These are phyloP conservation scores for Trypoxylon attenuatum DNA, from an alignment of 2,888 invertebrate species.

Conservation along the genomic window DNA sequence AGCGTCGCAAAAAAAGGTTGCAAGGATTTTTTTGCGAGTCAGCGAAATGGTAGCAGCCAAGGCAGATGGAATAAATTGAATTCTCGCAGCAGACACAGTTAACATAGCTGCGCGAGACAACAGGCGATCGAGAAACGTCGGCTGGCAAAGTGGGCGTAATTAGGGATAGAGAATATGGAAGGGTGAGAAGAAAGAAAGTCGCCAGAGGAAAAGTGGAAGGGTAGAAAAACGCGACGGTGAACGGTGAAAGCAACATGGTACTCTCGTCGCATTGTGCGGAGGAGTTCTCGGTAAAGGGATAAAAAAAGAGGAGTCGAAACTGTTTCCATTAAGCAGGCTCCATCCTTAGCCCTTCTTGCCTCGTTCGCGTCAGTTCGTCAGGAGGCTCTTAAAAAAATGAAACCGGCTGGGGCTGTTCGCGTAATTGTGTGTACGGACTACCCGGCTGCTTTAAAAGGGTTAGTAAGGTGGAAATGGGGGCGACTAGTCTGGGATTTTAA, in stretches of 20 bases:
- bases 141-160: too few relatives aligned
- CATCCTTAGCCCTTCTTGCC: constrained; percentile 3
- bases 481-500: constrained; percentile 19
- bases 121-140: too few relatives aligned
- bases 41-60: too few relatives aligned
- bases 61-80: too few relatives aligned
- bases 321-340: constrained; percentile 42
- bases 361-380: not conserved
- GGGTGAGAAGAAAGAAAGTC: too few relatives aligned
- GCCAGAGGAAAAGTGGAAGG: too few relatives aligned
- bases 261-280: too few relatives aligned
- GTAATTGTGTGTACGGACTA: constrained; percentile 17
- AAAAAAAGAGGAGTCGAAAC: constrained; percentile 11
- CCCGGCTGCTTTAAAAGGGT: constrained; percentile 31
- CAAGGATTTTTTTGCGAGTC: not conserved
- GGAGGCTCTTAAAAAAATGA: constrained; percentile 35
- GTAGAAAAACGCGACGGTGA: too few relatives aligned
- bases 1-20: not conserved
- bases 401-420: constrained; percentile 32
- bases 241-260: too few relatives aligned
- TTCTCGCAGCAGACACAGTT: too few relatives aligned
- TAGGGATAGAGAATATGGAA: too few relatives aligned
- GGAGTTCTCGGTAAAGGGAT: constrained; percentile 16
- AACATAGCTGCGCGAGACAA: too few relatives aligned
- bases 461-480: constrained; percentile 34